Evolutionary conservation across 2,797 vertebrate genomes (phyloP).

Genomic region (Bradypodion pumilum): DNA sequence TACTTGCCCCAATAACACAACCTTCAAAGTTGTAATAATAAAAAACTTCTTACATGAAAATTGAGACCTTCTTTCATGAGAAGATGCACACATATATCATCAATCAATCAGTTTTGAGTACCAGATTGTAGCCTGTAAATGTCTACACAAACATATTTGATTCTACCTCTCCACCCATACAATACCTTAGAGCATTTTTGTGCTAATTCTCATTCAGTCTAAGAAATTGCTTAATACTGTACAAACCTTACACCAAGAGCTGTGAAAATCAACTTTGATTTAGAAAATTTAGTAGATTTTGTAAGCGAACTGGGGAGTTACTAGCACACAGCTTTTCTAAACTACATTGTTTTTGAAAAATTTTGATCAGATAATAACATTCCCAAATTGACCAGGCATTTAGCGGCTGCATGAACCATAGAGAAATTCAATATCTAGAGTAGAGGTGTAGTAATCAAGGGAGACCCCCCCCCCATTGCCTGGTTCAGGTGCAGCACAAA

Average conservation of each 20-base stretch:
- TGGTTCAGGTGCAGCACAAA: not conserved
- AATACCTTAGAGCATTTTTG: accelerated
- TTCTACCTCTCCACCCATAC: not conserved
- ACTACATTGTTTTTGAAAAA: constrained; percentile 25
- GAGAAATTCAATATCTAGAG: not conserved
- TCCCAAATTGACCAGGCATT: not conserved
- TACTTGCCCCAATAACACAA: constrained; percentile 66
- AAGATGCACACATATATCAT: constrained; percentile 48
- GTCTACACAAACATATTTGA: not conserved
- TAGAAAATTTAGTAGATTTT: constrained; percentile 12
- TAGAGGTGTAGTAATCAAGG: not conserved
- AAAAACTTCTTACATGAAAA: constrained; percentile 70
- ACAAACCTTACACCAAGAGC: not conserved
- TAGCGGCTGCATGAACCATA: not conserved
- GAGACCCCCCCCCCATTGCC: not conserved
- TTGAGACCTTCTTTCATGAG: constrained; percentile 49
- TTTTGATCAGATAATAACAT: constrained; percentile 47
- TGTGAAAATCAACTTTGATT: constrained; percentile 10
- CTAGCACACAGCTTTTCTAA: constrained; percentile 32
- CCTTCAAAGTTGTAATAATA: constrained; percentile 67
- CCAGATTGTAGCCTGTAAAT: constrained; percentile 19
- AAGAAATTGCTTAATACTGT: constrained; percentile 3
- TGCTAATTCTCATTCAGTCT: constrained; percentile 32
- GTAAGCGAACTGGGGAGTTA: constrained; percentile 27
- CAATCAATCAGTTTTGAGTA: not conserved